A percentile compares a stretch with the other conserved stretches of the same genome.
phyloP scores from a whole-genome alignment of 1,140 invertebrate genomes.

The Colletes gigas region DNA sequence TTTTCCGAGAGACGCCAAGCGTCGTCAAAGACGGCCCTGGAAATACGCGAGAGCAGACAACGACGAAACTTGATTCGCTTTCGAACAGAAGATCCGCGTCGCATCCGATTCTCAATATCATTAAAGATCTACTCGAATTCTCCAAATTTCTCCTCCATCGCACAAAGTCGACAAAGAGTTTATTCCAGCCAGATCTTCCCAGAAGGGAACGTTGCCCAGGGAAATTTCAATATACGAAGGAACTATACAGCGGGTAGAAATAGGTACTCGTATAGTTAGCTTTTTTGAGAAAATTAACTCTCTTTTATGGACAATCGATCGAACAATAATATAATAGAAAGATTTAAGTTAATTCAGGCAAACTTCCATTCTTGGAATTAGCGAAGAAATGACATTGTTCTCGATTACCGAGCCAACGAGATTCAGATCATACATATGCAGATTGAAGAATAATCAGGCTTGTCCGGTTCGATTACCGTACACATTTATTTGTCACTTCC shows the following conservation, averaged over 20 bases:
- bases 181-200: not conserved
- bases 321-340: not conserved
- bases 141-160: not conserved
- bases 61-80: not conserved
- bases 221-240: not conserved
- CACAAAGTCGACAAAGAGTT: not conserved
- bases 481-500: not conserved
- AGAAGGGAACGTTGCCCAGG: not conserved
- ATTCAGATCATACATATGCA: conserved; percentile 22
- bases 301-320: not conserved
- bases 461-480: not conserved
- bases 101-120: not conserved
- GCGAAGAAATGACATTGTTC: not conserved
- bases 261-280: too few species aligned
- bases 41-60: not conserved
- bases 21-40: not conserved
- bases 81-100: not conserved
- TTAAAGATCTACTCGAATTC: not conserved
- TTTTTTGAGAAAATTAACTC: not conserved
- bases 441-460: conserved; percentile 26
- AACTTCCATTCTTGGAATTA: not conserved
- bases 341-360: not conserved
- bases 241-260: not conserved
- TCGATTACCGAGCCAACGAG: conserved; percentile 16
- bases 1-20: not conserved